A percentile compares a stretch with the other conserved stretches of the same genome.
Conservation (phyloP, 2,113 vertebrate genomes). For the Aspiorhynchus laticeps region DNA sequence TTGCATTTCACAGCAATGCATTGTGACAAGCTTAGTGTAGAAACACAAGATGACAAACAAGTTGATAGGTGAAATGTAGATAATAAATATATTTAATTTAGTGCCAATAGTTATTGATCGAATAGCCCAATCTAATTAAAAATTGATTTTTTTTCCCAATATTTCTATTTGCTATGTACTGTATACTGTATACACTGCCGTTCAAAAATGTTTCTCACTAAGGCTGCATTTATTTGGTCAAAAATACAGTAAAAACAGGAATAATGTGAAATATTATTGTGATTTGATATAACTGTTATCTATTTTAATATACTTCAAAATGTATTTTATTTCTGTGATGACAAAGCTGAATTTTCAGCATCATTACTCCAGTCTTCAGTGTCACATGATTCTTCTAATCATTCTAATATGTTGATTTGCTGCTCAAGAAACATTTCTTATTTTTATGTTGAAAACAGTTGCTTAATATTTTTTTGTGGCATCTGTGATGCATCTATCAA, state of each 20-base stretch:
- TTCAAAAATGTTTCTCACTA: not conserved
- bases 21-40: not conserved
- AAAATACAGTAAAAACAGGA: not conserved
- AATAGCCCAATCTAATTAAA: not conserved
- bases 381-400: not conserved
- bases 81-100: not conserved
- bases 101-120: not conserved
- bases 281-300: too few relatives aligned
- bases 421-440: not conserved
- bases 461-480: not conserved
- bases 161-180: not conserved
- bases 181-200: not conserved
- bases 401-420: not conserved
- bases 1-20: not conserved
- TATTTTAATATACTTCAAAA: too few relatives aligned
- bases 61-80: not conserved
- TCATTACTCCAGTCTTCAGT: not conserved
- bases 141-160: not conserved
- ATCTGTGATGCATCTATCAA: not conserved
- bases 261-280: too few relatives aligned
- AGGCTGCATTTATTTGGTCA: not conserved
- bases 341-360: not conserved
- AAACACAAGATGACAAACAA: not conserved
- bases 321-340: not conserved
- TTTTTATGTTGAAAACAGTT: not conserved